Base-by-base conservation (phyloP, 1,140 invertebrate genomes). In the Parasteatoda tepidariorum region DNA sequence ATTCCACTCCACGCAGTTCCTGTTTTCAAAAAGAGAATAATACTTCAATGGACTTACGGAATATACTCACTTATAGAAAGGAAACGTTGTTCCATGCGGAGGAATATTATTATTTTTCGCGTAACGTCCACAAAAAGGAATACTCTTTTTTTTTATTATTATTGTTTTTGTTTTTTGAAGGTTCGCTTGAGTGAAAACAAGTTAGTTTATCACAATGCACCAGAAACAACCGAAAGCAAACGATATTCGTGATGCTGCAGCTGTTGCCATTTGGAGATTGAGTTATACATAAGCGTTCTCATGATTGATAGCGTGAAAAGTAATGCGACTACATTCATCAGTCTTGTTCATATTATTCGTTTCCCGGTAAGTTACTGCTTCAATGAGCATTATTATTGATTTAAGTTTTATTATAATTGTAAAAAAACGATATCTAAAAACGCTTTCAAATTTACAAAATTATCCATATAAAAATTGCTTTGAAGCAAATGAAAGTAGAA, bases 11-110 rank as follows among this genome's bases (percentile, higher is more conserved):
- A 62, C 73, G 61, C 38, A 66, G 74, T 78, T 78, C 74, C 74
- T 78, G 74, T 78, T 78, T 78, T 78, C 74, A 64, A 7, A 48
- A 48, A 75, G 73, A 26, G 59, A n/a, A n/a, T n/a, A n/a, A n/a
- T n/a, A n/a, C 24, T 78, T 78, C 74, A 59, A 78, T 66, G 38
- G 38, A 18, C 9, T 13, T 18, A 18, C 4, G 18, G 38, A 48
- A 48, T 48, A 48, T 48, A 48, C 9, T 78, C 73, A 28, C 55
- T 41, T 62, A 5, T 26, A 66, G 67, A 24, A 3, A 70, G 34
- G 18, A n/a, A 28, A 59, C 15, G n/a, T 13, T 7, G 6, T 26
- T 59, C 57, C 31, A 61, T 33, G 57, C 24, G 57, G 26, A 31
- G 26, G 28, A 24, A 26, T 33, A n/a, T 48, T 18, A 33, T 61